Evolutionary conservation across 2,888 invertebrate genomes (phyloP).

Genomic region (Iselma pallidipennis): DNA sequence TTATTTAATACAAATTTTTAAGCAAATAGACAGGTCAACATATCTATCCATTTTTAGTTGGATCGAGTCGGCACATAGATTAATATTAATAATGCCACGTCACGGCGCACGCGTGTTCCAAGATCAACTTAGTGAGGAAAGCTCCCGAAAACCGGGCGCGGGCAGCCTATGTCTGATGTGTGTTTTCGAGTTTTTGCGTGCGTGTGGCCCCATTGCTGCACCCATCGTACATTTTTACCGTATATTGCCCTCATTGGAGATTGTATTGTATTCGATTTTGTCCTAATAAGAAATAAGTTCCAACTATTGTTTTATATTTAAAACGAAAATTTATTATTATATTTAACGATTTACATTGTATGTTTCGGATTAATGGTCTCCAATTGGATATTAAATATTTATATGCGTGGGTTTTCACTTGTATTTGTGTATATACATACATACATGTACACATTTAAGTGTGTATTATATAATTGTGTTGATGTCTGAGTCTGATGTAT

Average conservation of each 20-base stretch:
- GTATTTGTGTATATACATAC: slow-evolving; percentile 27
- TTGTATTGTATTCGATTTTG: slow-evolving; percentile 10
- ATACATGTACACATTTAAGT: too few species aligned
- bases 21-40: too few species aligned
- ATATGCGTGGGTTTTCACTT: slow-evolving; percentile 30
- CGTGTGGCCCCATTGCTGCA: background rate
- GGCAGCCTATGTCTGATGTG: too few species aligned
- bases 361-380: slow-evolving; percentile 32
- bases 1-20: too few species aligned
- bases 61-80: too few species aligned
- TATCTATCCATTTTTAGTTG: too few species aligned
- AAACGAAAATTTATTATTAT: slow-evolving; percentile 36
- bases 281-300: slow-evolving; percentile 16
- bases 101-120: too few species aligned
- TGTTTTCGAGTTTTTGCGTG: too few species aligned
- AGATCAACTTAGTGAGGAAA: too few species aligned
- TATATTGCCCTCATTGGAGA: background rate
- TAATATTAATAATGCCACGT: too few species aligned
- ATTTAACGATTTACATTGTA: slow-evolving; percentile 31
- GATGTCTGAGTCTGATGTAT: slow-evolving; percentile 29
- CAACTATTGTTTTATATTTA: slow-evolving; percentile 39
- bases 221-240: background rate
- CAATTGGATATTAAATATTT: slow-evolving; percentile 35
- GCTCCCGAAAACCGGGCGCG: too few species aligned
- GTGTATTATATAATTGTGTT: slow-evolving; percentile 34